Percentiles rank a stretch among this genome's conserved stretches.
Evolutionary conservation across 2,113 vertebrate species (phyloP).

Genomic region (Prionailurus bengalensis): DNA sequence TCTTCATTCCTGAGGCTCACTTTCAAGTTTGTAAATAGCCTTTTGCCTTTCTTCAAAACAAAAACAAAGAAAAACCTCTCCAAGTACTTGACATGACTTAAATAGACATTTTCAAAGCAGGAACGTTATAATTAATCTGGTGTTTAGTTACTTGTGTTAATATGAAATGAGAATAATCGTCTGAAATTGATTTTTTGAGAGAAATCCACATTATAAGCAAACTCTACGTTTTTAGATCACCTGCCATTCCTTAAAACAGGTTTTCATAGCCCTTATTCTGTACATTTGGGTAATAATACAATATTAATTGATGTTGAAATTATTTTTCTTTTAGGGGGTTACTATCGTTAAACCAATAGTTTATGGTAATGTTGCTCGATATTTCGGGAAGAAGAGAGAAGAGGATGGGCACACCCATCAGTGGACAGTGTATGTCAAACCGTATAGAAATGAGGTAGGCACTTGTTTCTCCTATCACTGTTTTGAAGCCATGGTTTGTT

Average conservation of each 20-base stretch:
- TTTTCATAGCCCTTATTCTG: neutral
- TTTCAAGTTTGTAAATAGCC: neutral
- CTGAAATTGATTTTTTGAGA: neutral
- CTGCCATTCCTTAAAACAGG: constrained; percentile 5
- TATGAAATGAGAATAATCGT: neutral
- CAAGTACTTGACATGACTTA: constrained; percentile 34
- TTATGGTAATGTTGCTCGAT: constrained; percentile 97
- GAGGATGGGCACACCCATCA: constrained; percentile 99
- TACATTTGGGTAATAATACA: neutral
- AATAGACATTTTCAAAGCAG: neutral
- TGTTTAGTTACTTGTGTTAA: constrained; percentile 32
- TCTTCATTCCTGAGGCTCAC: neutral
- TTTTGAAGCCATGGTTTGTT: constrained; percentile 44
- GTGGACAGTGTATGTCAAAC: constrained; percentile 99
- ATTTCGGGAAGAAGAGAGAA: constrained; percentile 98
- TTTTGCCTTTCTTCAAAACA: constrained; percentile 34
- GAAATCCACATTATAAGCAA: constrained; percentile 17
- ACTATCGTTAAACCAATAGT: constrained; percentile 99
- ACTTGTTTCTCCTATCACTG: constrained; percentile 5
- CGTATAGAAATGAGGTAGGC: constrained; percentile 96
- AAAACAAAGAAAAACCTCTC: neutral
- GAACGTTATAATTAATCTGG: neutral
- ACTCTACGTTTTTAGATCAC: neutral
- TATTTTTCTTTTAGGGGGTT: constrained; percentile 90
- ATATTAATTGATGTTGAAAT: constrained; percentile 58